phyloP scores from a whole-genome alignment of 1,140 invertebrate genomes.

The Subanguina moxae region DNA sequence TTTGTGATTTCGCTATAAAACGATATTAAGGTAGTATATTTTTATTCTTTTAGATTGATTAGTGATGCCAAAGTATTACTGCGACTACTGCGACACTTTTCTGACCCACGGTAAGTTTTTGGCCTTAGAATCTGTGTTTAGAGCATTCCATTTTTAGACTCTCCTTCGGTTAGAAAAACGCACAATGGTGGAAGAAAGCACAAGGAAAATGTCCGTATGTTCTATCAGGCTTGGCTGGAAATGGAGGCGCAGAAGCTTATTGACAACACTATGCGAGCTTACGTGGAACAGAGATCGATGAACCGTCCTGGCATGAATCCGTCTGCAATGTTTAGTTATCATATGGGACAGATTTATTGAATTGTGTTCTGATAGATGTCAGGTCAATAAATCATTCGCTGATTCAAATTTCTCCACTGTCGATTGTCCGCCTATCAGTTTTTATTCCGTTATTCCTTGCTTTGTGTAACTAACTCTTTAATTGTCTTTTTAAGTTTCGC shows the following conservation, averaged over 20 bases:
- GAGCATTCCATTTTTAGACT: constrained; percentile 64
- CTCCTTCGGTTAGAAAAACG: constrained; percentile 95
- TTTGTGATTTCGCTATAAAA: too few relatives aligned
- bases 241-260: constrained; percentile 90
- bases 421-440: too few relatives aligned
- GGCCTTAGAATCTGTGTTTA: too few relatives aligned
- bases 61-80: constrained; percentile 46
- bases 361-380: too few relatives aligned
- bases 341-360: too few relatives aligned
- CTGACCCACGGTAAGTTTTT: constrained; percentile 74
- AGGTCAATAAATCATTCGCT: too few relatives aligned
- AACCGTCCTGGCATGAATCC: background rate
- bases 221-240: constrained; percentile 99
- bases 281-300: constrained; percentile 38
- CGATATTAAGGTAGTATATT: too few relatives aligned
- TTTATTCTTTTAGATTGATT: background rate
- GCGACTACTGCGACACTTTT: constrained; percentile 75
- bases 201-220: constrained; percentile 98
- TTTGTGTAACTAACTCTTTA: too few relatives aligned
- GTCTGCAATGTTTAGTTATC: background rate
- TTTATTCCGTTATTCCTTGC: too few relatives aligned
- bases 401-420: too few relatives aligned
- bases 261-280: constrained; percentile 78
- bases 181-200: constrained; percentile 98
- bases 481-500: background rate